Evolutionary conservation across 1,140 invertebrate genomes (phyloP), one percentile per base, ranked within the genome.

Genomic region (Leptopilina boulardi): DNA sequence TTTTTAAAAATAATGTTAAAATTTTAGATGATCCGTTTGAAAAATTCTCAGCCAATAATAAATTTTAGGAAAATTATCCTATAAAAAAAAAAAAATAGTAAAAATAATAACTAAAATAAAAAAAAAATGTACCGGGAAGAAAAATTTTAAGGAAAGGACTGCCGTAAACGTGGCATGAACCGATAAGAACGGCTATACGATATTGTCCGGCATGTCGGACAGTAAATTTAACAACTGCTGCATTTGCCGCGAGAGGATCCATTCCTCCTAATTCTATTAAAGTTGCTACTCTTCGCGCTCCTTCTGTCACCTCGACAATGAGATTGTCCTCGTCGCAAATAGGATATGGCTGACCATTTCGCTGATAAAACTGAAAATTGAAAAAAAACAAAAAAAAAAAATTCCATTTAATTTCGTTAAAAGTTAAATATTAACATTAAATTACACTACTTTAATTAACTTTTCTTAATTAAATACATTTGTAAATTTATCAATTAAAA

Each of bases 321-420:
- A 98, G 93, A 88, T 96, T 95, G 91, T 98, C 97, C 74, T 95
- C 96, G 92, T 97, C 96, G 90, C 96, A 97, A 81, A 98, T 95
- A 81, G 96, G 96, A 92, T 98, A 98, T 75, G 97, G 96, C 86
- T 97, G 95, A 23, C 97, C 96, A 87, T 98, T 98, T 83, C 97
- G 94, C 91, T 98, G 96, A 91, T 94, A 98, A 91, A 98, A 98
- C 93, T 97, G 92, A 75, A 73, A 44, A 51, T 2, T 3, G 10
- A 75, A 59, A 9, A 34, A 42, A 23, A 66, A 26, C 21, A 13
- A 19, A 41, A 19, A 71, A n/a, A n/a, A n/a, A n/a, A n/a, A n/a
- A n/a, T n/a, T n/a, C n/a, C n/a, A 74, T 41, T 54, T 15, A 71
- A 56, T 59, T 56, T 10, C 19, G 0, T 9, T 38, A 38, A 38